Evolutionary conservation across 92 coral and sea anemone genomes (phyloP).

Genomic region (Nematostella vectensis): DNA sequence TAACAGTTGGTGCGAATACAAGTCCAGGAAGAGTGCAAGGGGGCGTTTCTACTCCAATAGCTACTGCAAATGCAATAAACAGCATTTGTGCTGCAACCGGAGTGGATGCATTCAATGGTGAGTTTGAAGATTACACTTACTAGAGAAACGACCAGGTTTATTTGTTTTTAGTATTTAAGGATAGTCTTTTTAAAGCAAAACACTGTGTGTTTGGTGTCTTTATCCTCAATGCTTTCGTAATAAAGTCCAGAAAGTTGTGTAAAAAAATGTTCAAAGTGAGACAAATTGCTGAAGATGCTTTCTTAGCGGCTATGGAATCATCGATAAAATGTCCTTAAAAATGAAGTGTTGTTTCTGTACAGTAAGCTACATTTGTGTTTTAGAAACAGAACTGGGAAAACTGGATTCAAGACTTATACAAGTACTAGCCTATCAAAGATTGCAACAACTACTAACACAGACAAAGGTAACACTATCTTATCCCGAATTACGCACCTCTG

Average conservation of each 20-base stretch:
- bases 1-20: constrained; percentile 41
- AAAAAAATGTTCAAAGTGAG: no score
- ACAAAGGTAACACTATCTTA: constrained; percentile 89
- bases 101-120: constrained; percentile 92
- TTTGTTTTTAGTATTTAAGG: background rate
- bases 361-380: no score
- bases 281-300: no score
- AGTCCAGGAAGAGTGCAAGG: constrained; percentile 64
- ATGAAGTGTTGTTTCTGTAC: no score
- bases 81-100: constrained; percentile 98
- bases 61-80: constrained; percentile 92
- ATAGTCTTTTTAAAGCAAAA: no score
- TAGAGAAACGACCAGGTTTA: background rate
- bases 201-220: no score
- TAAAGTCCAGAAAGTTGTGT: no score
- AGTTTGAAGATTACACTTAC: constrained; percentile 18
- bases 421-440: constrained; percentile 89
- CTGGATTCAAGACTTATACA: constrained; percentile 92
- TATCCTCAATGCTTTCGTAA: no score
- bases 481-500: no score
- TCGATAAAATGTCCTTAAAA: no score
- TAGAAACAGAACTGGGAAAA: constrained; percentile 91
- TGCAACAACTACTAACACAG: constrained; percentile 91
- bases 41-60: constrained; percentile 53
- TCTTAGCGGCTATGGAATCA: no score